Percentiles rank a stretch among this genome's conserved stretches.
These are phyloP conservation scores for Rousettus madagascariensis DNA, from an alignment of 2,797 vertebrate genomes.

Conservation along the genomic window DNA sequence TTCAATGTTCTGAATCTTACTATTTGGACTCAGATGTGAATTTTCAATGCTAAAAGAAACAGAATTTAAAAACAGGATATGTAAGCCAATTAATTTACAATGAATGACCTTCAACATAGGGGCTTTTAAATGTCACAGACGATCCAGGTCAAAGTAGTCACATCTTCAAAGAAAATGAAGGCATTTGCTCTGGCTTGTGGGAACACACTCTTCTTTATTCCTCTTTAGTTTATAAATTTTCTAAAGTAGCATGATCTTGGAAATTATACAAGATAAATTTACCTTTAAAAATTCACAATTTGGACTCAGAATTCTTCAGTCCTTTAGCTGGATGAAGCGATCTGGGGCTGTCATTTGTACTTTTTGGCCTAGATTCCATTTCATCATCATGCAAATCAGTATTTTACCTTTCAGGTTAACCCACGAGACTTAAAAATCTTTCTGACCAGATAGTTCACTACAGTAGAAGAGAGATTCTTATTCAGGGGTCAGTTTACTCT, in stretches of 20 bases:
- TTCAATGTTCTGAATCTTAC: neutral
- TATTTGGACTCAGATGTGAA: conserved; percentile 14
- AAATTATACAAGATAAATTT: neutral
- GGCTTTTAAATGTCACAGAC: neutral
- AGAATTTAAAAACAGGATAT: conserved; percentile 27
- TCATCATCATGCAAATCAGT: neutral
- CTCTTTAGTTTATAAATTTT: neutral
- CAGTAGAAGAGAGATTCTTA: neutral
- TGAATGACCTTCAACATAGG: conserved; percentile 1
- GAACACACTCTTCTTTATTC: neutral
- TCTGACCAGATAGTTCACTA: neutral
- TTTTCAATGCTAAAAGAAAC: neutral
- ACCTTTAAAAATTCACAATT: neutral
- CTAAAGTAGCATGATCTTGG: neutral
- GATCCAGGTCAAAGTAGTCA: neutral
- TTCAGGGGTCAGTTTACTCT: neutral
- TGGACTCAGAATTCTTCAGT: neutral
- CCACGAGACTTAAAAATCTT: neutral
- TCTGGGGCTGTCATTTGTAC: neutral
- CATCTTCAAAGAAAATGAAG: neutral
- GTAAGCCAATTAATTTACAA: conserved; percentile 20
- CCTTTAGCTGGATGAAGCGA: neutral
- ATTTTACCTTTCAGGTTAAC: neutral
- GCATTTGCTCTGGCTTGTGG: neutral
- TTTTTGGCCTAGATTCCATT: neutral